phyloP scores from a whole-genome alignment of 2,113 vertebrate genomes.

The Diadophis punctatus region DNA sequence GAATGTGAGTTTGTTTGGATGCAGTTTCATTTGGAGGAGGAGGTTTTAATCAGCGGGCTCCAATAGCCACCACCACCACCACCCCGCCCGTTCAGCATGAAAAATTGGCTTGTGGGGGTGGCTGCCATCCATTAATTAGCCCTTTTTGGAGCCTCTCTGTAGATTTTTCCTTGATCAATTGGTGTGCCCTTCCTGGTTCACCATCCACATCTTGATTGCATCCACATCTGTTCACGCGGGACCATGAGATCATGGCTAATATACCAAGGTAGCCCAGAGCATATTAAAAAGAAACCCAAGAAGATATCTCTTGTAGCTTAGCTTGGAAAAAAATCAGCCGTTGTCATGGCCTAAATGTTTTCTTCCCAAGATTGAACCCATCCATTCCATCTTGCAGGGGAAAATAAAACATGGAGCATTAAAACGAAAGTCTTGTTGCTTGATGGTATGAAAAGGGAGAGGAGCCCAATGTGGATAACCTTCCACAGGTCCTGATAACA shows the following conservation, averaged over 20 bases:
- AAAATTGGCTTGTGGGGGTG: neutral
- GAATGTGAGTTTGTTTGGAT: constrained; percentile 23
- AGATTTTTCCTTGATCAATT: neutral
- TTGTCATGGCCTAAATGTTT: neutral
- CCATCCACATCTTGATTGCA: neutral
- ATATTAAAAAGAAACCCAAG: neutral
- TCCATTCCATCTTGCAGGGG: neutral
- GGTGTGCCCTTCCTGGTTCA: neutral
- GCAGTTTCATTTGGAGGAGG: neutral
- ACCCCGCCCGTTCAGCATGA: neutral
- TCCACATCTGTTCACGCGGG: neutral
- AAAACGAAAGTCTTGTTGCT: neutral
- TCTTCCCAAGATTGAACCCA: neutral
- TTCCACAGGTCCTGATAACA: neutral
- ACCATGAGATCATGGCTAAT: neutral
- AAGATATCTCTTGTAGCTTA: neutral
- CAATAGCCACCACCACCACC: neutral
- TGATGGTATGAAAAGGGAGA: neutral
- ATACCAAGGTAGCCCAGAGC: neutral
- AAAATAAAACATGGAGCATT: neutral
- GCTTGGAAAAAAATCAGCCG: neutral
- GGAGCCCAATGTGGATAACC: constrained; percentile 15
- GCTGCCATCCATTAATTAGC: neutral
- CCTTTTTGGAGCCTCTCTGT: neutral
- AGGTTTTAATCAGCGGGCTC: neutral